Evolutionary conservation across 2,797 vertebrate genomes (phyloP).

Genomic region (Tiaroga cobitis): DNA sequence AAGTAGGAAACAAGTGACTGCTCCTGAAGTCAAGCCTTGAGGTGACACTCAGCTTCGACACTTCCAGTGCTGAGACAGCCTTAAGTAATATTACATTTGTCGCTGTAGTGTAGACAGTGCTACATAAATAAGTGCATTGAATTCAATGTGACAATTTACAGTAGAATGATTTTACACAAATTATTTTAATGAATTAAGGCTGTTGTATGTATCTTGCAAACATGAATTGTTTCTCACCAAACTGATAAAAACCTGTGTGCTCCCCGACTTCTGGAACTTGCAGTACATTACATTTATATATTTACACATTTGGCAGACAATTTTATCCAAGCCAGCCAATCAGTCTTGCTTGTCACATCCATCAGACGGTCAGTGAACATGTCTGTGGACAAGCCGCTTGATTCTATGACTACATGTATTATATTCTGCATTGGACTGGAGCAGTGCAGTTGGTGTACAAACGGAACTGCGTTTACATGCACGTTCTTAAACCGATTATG

Average conservation of each 20-base stretch:
- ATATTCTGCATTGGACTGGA: background rate
- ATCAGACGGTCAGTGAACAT: background rate
- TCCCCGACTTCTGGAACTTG: background rate
- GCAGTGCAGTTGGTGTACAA: background rate
- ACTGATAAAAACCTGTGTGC: background rate
- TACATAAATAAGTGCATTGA: background rate
- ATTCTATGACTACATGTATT: background rate
- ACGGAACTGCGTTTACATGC: no score
- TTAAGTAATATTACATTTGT: background rate
- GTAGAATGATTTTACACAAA: constrained; percentile 7
- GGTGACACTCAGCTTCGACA: background rate
- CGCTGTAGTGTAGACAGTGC: background rate
- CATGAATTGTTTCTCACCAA: background rate
- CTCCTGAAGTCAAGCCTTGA: background rate
- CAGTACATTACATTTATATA: background rate
- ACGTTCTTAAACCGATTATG: no score
- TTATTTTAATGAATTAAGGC: background rate
- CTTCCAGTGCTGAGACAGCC: background rate
- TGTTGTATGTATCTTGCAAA: background rate
- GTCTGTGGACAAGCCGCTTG: background rate
- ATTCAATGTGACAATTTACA: background rate
- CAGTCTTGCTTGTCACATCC: background rate
- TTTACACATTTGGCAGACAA: background rate
- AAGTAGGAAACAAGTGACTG: background rate
- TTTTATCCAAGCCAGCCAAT: background rate